A percentile compares a stretch with the other conserved stretches of the same genome.
Conservation (phyloP, 2,113 vertebrate species). For the Vidua macroura region DNA sequence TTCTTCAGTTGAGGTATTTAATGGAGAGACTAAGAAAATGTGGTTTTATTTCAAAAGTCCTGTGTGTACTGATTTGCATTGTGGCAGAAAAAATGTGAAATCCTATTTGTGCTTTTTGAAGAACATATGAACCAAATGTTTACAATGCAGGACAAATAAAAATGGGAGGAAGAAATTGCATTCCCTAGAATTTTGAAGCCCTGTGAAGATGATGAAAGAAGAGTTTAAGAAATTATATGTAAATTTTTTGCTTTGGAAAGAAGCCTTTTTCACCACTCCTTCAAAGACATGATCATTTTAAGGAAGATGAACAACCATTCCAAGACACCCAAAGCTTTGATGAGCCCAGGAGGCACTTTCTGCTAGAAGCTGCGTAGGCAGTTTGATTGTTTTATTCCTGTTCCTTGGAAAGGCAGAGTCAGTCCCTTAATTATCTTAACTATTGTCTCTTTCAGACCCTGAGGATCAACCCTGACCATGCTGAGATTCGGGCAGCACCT, state of each 20-base stretch:
- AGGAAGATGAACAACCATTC: background rate
- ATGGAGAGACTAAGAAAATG: background rate
- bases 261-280: background rate
- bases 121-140: background rate
- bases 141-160: background rate
- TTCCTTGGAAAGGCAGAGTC: background rate
- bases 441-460: constrained; percentile 34
- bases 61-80: background rate
- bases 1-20: background rate
- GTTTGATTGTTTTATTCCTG: background rate
- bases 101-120: background rate
- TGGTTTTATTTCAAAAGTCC: background rate
- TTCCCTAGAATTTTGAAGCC: background rate
- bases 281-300: background rate
- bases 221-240: background rate
- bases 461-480: constrained; percentile 38
- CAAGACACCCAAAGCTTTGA: background rate
- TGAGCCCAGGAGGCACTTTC: background rate
- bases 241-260: background rate
- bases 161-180: background rate
- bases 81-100: background rate
- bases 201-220: background rate
- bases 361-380: background rate
- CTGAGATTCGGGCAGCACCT: constrained; percentile 86
- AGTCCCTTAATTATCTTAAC: background rate